Percentiles rank a stretch among this genome's conserved stretches.
These are phyloP conservation scores for Ips nitidus DNA, from an alignment of 1,140 invertebrate genomes.

Conservation along the genomic window DNA sequence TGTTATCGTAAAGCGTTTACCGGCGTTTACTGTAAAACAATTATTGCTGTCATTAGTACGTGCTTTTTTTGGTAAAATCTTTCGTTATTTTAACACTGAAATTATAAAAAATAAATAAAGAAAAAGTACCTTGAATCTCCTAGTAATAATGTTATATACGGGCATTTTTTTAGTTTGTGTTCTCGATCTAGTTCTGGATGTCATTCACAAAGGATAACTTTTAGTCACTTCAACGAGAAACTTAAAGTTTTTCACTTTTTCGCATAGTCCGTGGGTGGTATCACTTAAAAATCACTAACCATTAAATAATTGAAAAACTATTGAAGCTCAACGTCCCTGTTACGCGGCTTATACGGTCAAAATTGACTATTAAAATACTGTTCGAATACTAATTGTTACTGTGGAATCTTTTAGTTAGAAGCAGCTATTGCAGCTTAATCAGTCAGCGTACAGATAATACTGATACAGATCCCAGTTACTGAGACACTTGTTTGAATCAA, in stretches of 20 bases:
- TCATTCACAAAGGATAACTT: constrained; percentile 34
- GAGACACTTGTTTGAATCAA: constrained; percentile 36
- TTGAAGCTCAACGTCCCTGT: constrained; percentile 15
- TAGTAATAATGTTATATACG: constrained; percentile 59
- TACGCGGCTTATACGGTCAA: constrained; percentile 20
- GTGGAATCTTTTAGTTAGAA: constrained; percentile 25
- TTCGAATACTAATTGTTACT: constrained; percentile 21
- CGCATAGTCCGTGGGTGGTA: constrained; percentile 33
- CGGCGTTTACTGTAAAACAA: background rate
- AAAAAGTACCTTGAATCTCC: constrained; percentile 57
- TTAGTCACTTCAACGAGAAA: constrained; percentile 3
- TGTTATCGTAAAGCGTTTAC: background rate
- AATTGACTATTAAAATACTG: constrained; percentile 30
- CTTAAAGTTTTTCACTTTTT: constrained; percentile 11
- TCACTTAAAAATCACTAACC: constrained; percentile 30
- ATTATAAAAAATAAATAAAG: background rate
- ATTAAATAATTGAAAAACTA: constrained; percentile 26
- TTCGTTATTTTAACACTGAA: background rate
- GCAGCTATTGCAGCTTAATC: constrained; percentile 28
- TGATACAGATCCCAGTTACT: constrained; percentile 34
- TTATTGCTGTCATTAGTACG: too few species aligned
- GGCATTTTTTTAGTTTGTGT: constrained; percentile 52
- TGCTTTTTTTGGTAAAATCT: too few species aligned
- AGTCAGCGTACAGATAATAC: constrained; percentile 34
- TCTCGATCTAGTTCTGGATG: constrained; percentile 35